A percentile compares a stretch with the other conserved stretches of the same genome.
Conservation (phyloP, 35 echinoderm and acorn worm species). For the Nesometra sesokonis region DNA sequence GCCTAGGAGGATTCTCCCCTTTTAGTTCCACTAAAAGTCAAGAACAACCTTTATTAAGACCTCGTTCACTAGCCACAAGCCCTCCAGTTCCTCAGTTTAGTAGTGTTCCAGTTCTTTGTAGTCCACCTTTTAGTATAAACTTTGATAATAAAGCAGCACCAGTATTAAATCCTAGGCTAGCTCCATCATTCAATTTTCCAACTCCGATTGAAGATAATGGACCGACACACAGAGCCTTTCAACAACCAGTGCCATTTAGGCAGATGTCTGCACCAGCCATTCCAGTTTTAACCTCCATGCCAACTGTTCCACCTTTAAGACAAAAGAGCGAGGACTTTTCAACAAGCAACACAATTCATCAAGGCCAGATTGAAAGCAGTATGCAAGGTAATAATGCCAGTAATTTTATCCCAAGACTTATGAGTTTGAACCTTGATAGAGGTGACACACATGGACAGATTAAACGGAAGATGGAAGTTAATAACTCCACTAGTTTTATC, state of each 20-base stretch:
- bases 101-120: neutral
- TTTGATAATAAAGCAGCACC: neutral
- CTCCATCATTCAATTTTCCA: neutral
- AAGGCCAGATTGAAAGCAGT: no score
- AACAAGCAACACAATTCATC: neutral
- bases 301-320: no score
- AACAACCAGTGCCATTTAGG: neutral
- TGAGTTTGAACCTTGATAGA: neutral
- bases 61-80: neutral
- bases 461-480: neutral
- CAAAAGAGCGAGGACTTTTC: no score
- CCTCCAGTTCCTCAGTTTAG: neutral
- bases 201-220: neutral
- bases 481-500: neutral
- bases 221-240: neutral
- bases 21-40: neutral
- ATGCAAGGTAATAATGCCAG: no score
- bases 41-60: neutral
- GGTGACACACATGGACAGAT: neutral
- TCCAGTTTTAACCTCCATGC: neutral
- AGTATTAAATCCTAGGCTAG: neutral
- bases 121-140: neutral
- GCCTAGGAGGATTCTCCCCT: neutral
- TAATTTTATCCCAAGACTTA: no score
- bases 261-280: neutral